Evolutionary conservation across 2,113 vertebrate genomes (phyloP), one percentile per base, ranked within the genome.

Genomic region (Epinephelus fuscoguttatus): DNA sequence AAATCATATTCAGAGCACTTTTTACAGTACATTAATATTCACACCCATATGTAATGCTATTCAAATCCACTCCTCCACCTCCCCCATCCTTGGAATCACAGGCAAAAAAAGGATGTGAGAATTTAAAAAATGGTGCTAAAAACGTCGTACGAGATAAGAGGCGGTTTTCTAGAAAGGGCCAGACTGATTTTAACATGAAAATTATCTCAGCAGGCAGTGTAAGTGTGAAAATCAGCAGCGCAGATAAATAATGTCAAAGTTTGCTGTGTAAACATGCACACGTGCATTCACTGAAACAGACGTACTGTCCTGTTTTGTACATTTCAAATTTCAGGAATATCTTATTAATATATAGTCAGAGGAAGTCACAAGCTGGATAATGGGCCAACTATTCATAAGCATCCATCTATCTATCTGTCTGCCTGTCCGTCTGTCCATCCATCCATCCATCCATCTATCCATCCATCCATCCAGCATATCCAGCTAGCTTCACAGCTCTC

Each of bases 1-100:
- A 64, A 78, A 84, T 64, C 63, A 60, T 8, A 81, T 72, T 70
- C 83, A 60, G 68, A 42, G 52, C 56, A 76, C 62, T 77, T 78
- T 30, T 70, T 55, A 81, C 72, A 72, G 42, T 49, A 23, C 75
- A 71, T 82, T 84, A 67, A 84, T 78, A 84, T 84, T 85, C 76
- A 77, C 61, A 75, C 40, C 42, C 63, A 78, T 82, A 74, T 84
- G 80, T 81, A 72, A 70, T 67, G 55, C 67, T 85, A 70, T 75
- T 75, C 49, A 79, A 59, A 80, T 69, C 42, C 72, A 40, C 33
- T 75, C 45, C 68, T 53, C 53, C 42, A 23, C 37, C 33, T 7
- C 52, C 7, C 10, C 19, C 6, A 49, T 52, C 61, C 40, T 25
- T 27, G 3, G 59, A 70, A 75, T 81, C 63, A 45, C 53, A 75